These are phyloP conservation scores for Psylliodes chrysocephalus DNA, from an alignment of 2,888 invertebrate genomes.

Conservation along the genomic window DNA sequence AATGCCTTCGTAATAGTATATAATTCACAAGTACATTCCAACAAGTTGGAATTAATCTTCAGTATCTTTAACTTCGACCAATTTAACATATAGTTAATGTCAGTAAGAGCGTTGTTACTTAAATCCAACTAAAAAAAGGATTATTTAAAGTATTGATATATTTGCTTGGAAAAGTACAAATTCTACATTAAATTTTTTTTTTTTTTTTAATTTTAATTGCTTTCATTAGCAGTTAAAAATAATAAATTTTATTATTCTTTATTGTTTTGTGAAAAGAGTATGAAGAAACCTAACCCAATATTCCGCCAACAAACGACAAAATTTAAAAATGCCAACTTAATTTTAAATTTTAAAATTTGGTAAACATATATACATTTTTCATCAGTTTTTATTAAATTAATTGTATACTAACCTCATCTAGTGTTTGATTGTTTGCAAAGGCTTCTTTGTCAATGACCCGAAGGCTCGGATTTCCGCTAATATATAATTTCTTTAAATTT, in stretches of 20 bases:
- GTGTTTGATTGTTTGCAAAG: constrained; percentile 66
- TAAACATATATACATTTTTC: too few relatives aligned
- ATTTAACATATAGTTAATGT: constrained; percentile 67
- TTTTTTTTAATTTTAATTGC: too few relatives aligned
- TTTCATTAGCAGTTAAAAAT: too few relatives aligned
- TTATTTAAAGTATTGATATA: too few relatives aligned
- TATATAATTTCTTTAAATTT: constrained; percentile 53
- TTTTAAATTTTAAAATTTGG: too few relatives aligned
- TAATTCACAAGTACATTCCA: constrained; percentile 72
- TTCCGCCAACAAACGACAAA: too few relatives aligned
- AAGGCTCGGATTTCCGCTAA: constrained; percentile 55
- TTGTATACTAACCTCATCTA: constrained; percentile 66
- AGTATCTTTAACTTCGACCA: constrained; percentile 69
- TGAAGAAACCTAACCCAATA: too few relatives aligned
- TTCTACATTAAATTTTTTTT: too few relatives aligned
- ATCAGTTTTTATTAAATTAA: background rate
- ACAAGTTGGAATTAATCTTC: constrained; percentile 72
- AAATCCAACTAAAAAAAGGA: constrained; percentile 71
- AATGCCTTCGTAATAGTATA: constrained; percentile 56
- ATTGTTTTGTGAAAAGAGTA: too few relatives aligned
- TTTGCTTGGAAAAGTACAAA: too few relatives aligned
- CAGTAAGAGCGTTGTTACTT: constrained; percentile 71
- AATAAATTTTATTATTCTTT: too few relatives aligned
- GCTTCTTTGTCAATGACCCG: constrained; percentile 70
- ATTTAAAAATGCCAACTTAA: too few relatives aligned